phyloP scores from a whole-genome alignment of 2,888 invertebrate species.

The Julus scandinavius region DNA sequence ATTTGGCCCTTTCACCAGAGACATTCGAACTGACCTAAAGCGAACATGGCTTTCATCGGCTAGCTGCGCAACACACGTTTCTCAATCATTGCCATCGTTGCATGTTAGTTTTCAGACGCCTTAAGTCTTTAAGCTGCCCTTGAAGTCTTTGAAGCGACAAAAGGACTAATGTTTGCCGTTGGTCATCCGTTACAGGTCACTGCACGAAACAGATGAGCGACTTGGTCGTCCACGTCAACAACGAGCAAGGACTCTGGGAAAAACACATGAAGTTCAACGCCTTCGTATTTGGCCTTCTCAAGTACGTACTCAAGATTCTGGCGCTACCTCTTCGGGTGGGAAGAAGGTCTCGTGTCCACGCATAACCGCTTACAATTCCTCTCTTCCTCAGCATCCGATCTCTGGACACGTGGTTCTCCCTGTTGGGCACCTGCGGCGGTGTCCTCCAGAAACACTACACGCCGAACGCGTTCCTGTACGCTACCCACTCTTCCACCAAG shows the following conservation, averaged over 20 bases:
- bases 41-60: too few relatives aligned
- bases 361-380: too few relatives aligned
- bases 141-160: too few relatives aligned
- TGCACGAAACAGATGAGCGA: constrained; percentile 72
- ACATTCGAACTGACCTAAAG: too few relatives aligned
- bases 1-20: too few relatives aligned
- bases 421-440: constrained; percentile 84
- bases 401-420: constrained; percentile 91
- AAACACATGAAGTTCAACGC: constrained; percentile 89
- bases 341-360: too few relatives aligned
- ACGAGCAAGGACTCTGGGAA: constrained; percentile 83
- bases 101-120: too few relatives aligned
- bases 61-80: too few relatives aligned
- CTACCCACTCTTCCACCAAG: constrained; percentile 70
- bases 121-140: too few relatives aligned
- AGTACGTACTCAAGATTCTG: constrained; percentile 76
- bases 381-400: constrained; percentile 79
- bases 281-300: constrained; percentile 85
- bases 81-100: too few relatives aligned
- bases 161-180: too few relatives aligned
- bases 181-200: constrained; percentile 25
- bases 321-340: too few relatives aligned
- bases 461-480: constrained; percentile 77
- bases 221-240: constrained; percentile 82
- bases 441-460: constrained; percentile 83